Evolutionary conservation across 2,888 invertebrate species (phyloP), one percentile per base, ranked within the genome.

Genomic region (Epinotia ramella): DNA sequence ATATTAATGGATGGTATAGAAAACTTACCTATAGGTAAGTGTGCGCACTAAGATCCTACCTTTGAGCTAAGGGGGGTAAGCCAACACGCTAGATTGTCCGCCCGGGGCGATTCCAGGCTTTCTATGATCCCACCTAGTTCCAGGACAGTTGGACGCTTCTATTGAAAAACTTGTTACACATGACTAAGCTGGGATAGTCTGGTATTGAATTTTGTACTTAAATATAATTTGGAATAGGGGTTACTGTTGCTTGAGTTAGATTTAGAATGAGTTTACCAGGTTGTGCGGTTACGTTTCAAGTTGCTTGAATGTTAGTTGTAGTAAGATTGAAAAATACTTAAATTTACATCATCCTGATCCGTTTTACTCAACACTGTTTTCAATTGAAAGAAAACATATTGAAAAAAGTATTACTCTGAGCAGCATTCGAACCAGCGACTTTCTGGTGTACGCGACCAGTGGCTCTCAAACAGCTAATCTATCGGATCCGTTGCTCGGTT

Each of bases 61-160:
- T 73, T 73, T 73, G 73, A 62, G 56, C 62, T 16, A 73, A 73
- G 53, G 46, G 53, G 73, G 73, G 67, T 44, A 68, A 67, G 62
- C 71, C 76, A 76, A 76, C 76, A 76, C n/a, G 67, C 66, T 40
- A 72, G 76, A 76, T 76, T 76, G 76, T 71, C 46, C 56, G 71
- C 76, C 67, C 12, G 20, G 1, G 71, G 76, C 76, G 28, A 18
- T 71, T 46, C 44, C 75, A 60, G 70, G 62, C 11, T 63, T 71
- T 76, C 72, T 72, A 72, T 76, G 62, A 72, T 62, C 66, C 60
- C 44, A 56, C 72, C 76, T 67, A 76, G 72, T 60, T 72, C 57
- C 63, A 63, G 67, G 46, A 72, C 65, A 28, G 69, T 24, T 40
- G 24, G 33, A 65, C 53, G 59, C 11, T 44, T 46, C 69, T 46